Conservation (phyloP, 2,113 vertebrate species). For the Nesogale talazaci region DNA sequence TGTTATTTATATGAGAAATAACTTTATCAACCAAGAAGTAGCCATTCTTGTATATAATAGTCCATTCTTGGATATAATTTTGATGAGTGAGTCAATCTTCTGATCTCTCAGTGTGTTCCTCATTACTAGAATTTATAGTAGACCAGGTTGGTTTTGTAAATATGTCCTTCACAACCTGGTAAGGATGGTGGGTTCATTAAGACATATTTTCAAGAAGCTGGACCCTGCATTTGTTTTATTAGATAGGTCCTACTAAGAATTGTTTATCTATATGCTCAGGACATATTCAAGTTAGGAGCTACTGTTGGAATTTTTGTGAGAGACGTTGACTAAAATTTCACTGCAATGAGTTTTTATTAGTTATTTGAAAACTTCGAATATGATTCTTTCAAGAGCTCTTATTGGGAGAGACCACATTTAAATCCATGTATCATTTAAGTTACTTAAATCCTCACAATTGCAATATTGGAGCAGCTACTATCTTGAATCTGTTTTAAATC, state of each 20-base stretch:
- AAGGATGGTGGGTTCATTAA: neutral
- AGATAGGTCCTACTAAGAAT: neutral
- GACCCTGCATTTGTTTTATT: conserved; percentile 4
- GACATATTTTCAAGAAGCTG: neutral
- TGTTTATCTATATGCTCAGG: neutral
- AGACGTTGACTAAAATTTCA: conserved; percentile 34
- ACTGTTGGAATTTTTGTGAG: conserved; percentile 45
- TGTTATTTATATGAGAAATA: neutral
- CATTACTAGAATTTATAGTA: conserved; percentile 25
- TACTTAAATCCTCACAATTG: conserved; percentile 21
- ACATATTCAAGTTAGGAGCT: conserved; percentile 11
- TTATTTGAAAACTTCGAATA: conserved; percentile 18
- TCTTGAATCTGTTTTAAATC: neutral
- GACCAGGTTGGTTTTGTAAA: conserved; percentile 40
- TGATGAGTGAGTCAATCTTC: conserved; percentile 24
- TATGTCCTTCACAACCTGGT: neutral
- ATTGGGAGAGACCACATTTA: neutral
- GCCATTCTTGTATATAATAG: neutral
- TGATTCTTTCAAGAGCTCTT: conserved; percentile 44
- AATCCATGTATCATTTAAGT: conserved; percentile 33
- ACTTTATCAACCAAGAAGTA: neutral
- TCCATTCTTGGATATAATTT: conserved; percentile 40
- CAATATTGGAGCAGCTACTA: neutral
- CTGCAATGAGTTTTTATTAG: conserved; percentile 19
- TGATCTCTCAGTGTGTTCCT: conserved; percentile 8